These are phyloP conservation scores for Noctilio leporinus DNA, from an alignment of 2,113 vertebrate genomes.

Conservation along the genomic window DNA sequence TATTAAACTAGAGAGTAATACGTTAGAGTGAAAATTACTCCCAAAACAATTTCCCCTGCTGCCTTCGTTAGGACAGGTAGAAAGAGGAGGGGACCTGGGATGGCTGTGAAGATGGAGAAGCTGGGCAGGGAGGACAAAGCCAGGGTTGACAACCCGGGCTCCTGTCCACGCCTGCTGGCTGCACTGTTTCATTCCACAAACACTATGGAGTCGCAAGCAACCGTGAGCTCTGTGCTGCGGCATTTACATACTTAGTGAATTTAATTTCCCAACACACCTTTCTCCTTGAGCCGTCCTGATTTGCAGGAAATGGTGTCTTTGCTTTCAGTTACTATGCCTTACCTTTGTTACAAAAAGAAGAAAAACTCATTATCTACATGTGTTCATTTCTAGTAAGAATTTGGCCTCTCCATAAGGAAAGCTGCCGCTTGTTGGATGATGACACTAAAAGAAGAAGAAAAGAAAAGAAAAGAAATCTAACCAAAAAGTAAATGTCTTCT, in stretches of 20 bases:
- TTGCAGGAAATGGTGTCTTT: neutral
- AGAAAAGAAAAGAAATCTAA: neutral
- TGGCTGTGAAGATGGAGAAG: neutral
- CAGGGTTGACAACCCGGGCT: rapidly evolving
- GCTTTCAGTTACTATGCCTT: neutral
- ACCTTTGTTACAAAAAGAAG: neutral
- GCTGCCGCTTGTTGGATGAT: neutral
- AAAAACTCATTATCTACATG: rapidly evolving
- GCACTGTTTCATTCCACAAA: neutral
- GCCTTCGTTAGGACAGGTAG: neutral
- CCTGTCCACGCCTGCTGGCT: neutral
- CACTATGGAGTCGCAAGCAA: neutral
- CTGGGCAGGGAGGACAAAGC: neutral
- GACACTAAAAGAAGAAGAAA: neutral
- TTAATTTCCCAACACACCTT: neutral
- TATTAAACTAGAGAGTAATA: neutral
- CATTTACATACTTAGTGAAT: neutral
- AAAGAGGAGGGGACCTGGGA: neutral
- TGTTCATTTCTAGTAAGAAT: neutral
- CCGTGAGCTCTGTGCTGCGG: neutral
- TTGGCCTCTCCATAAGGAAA: neutral
- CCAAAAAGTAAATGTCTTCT: neutral
- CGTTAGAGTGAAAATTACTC: neutral
- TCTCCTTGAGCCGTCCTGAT: neutral
- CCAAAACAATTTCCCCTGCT: neutral